These are phyloP conservation scores for Pseudotriccus pelzelni DNA, from an alignment of 2,797 vertebrate genomes.

Conservation along the genomic window DNA sequence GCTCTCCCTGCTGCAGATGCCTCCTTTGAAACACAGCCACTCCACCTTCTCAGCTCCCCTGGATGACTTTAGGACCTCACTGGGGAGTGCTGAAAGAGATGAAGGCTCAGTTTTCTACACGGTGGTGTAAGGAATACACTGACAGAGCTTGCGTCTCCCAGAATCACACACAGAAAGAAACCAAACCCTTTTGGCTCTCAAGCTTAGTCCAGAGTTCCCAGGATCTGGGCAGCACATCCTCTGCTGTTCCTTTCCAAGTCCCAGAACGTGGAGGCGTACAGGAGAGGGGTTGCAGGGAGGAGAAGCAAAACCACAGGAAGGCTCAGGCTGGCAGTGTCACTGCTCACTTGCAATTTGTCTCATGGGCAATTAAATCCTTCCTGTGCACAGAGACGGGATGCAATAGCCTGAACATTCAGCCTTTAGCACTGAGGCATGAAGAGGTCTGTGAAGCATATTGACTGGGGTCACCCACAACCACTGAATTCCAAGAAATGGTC, in stretches of 20 bases:
- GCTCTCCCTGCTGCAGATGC: neutral
- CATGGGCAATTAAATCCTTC: slow-evolving; percentile 18
- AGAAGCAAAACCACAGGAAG: neutral
- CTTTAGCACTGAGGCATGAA: neutral
- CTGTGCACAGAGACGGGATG: neutral
- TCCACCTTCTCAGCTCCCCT: neutral
- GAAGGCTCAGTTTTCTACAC: neutral
- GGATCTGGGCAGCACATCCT: neutral
- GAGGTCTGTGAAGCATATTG: neutral
- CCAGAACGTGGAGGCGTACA: neutral
- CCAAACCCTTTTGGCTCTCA: neutral
- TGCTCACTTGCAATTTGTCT: neutral
- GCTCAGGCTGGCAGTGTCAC: neutral
- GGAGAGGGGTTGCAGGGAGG: neutral
- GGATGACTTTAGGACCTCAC: neutral
- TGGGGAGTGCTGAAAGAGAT: neutral
- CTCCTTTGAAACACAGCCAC: neutral
- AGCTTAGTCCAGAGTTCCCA: neutral
- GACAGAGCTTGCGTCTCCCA: neutral
- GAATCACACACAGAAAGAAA: neutral
- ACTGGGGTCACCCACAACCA: neutral
- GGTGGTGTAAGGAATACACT: neutral
- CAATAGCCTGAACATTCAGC: neutral
- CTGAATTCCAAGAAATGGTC: slow-evolving; percentile 5
- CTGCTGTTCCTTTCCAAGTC: neutral